phyloP scores from a whole-genome alignment of 2,888 invertebrate genomes.

The Pimpla rufipes region DNA sequence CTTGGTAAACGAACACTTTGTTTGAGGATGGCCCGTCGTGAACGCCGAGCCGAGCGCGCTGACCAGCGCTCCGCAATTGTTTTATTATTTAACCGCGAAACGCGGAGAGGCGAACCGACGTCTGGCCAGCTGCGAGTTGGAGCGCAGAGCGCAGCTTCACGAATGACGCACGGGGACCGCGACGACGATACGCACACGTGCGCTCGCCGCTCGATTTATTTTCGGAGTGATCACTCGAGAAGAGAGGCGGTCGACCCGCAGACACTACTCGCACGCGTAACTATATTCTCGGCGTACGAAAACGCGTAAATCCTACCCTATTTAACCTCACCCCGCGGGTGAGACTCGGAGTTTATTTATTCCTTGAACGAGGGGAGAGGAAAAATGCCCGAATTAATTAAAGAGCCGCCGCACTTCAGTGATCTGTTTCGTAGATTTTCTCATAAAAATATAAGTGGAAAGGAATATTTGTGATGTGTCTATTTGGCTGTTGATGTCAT shows the following conservation, averaged over 20 bases:
- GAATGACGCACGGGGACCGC: slow-evolving; percentile 63
- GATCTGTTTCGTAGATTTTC: background rate
- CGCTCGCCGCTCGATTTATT: slow-evolving; percentile 57
- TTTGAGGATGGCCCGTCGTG: background rate
- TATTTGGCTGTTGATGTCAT: too few species aligned
- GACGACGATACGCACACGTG: slow-evolving; percentile 52
- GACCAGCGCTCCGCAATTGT: slow-evolving; percentile 16
- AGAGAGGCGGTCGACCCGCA: slow-evolving; percentile 28
- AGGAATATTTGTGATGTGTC: background rate
- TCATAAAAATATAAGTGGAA: background rate
- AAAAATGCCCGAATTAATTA: background rate
- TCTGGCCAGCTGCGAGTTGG: slow-evolving; percentile 49
- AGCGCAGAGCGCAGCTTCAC: slow-evolving; percentile 39
- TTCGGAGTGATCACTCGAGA: slow-evolving; percentile 53
- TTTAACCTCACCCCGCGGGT: background rate
- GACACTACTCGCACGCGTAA: slow-evolving; percentile 17
- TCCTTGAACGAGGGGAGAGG: background rate
- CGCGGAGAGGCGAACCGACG: slow-evolving; percentile 37
- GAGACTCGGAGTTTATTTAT: slow-evolving; percentile 19
- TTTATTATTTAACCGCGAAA: slow-evolving; percentile 54
- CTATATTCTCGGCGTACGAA: slow-evolving; percentile 21
- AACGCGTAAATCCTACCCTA: background rate
- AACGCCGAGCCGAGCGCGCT: slow-evolving; percentile 32
- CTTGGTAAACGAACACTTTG: background rate
- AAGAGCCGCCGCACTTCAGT: background rate